These are phyloP conservation scores for Caradrina kadenii DNA, from an alignment of 2,888 invertebrate species.

Conservation along the genomic window DNA sequence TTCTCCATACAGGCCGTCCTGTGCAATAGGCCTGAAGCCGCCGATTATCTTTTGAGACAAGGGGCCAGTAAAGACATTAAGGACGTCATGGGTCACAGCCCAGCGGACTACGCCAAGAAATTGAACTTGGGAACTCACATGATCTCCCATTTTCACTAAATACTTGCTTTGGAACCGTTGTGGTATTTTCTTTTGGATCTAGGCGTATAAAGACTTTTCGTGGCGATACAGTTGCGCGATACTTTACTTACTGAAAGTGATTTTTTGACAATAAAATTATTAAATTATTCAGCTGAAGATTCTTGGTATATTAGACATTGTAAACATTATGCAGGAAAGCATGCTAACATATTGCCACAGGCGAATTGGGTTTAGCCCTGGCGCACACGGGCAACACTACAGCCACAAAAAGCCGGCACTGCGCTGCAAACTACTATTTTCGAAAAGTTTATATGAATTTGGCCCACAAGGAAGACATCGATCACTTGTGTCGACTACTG, in stretches of 20 bases:
- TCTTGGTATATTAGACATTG: neutral
- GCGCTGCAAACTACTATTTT: too few relatives aligned
- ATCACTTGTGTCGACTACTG: too few relatives aligned
- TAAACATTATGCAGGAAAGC: too few relatives aligned
- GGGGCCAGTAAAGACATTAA: constrained; percentile 78
- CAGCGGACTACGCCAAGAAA: constrained; percentile 83
- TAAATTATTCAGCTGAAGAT: neutral
- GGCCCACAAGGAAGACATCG: too few relatives aligned
- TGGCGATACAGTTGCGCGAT: constrained; percentile 23
- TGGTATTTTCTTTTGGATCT: constrained; percentile 40
- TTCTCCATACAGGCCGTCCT: constrained; percentile 88
- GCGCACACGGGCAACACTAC: too few relatives aligned
- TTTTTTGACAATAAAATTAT: neutral
- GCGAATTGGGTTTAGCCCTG: too few relatives aligned
- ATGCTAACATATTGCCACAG: too few relatives aligned
- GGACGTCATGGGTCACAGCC: constrained; percentile 90
- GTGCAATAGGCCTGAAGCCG: constrained; percentile 87
- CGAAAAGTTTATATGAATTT: too few relatives aligned
- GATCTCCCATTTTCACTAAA: constrained; percentile 30
- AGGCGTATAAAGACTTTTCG: constrained; percentile 2
- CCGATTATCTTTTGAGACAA: constrained; percentile 88
- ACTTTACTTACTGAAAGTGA: neutral
- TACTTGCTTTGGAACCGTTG: constrained; percentile 1
- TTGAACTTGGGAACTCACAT: constrained; percentile 61
- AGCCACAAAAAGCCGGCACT: too few relatives aligned